phyloP scores from a whole-genome alignment of 2,888 invertebrate genomes.

The Hypsopygia costalis region DNA sequence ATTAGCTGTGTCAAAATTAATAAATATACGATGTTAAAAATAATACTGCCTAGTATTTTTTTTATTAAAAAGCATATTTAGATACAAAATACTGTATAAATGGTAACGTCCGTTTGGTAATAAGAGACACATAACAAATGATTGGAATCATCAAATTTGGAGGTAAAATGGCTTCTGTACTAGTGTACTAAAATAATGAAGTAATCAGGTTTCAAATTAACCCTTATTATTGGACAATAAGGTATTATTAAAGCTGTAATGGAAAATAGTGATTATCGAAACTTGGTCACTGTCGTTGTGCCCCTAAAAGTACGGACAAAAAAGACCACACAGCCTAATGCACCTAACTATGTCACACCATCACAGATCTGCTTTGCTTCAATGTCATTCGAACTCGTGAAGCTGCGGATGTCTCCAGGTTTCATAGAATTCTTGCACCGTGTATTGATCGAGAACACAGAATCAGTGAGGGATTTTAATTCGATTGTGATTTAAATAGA shows the following conservation, averaged over 20 bases:
- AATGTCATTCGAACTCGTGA: constrained; percentile 47
- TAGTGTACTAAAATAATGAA: constrained; percentile 20
- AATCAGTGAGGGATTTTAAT: neutral
- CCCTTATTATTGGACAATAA: constrained; percentile 21
- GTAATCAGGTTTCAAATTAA: constrained; percentile 13
- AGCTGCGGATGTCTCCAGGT: constrained; percentile 29
- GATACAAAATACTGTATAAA: constrained; percentile 40
- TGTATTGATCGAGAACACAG: neutral
- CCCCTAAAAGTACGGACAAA: constrained; percentile 35
- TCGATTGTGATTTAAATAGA: neutral
- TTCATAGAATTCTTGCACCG: too few relatives aligned
- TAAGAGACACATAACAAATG: constrained; percentile 38
- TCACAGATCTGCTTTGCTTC: constrained; percentile 76
- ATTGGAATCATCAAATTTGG: constrained; percentile 35
- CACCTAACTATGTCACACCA: constrained; percentile 72
- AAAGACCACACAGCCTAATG: constrained; percentile 58
- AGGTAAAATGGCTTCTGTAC: constrained; percentile 38
- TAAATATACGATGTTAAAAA: constrained; percentile 33
- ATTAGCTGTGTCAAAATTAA: constrained; percentile 35
- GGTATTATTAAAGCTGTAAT: constrained; percentile 39
- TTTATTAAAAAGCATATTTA: constrained; percentile 31
- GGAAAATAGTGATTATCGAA: constrained; percentile 30
- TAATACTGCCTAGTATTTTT: constrained; percentile 50
- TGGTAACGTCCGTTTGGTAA: constrained; percentile 57
- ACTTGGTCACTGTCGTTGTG: constrained; percentile 38